Evolutionary conservation across 1,140 invertebrate genomes (phyloP), one percentile per base, ranked within the genome.

Genomic region (Pseudomyrmex gracilis): DNA sequence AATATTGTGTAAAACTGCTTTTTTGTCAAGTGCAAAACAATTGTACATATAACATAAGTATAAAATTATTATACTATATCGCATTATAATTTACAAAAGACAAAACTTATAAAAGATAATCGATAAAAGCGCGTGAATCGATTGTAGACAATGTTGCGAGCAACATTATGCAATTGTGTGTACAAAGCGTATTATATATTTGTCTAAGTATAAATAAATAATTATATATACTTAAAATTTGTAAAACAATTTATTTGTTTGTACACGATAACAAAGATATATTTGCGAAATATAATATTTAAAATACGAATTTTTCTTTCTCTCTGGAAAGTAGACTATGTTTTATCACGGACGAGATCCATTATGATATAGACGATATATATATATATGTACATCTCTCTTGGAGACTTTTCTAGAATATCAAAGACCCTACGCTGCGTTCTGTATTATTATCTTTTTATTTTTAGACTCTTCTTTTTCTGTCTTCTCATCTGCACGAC

Each of bases 381-480:
- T n/a, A n/a, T n/a, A n/a, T n/a, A n/a, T n/a, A n/a, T 47, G 34
- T 45, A 64, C 15, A 68, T 17, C 3, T 45, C 5, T 17, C 3
- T 45, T 12, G 43, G 17, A 12, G 20, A 78, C n/a, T 17, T 13
- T 70, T 78, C 20, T 24, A 57, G 20, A 70, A 68, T 22, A 22
- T 67, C 34, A 22, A 34, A 67, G 34, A 55, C 15, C 34, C 10
- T 34, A 58, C 34, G 34, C 49, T 77, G 34, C 22, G 64, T 55
- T 4, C 0, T 45, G 34, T 12, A 45, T 78, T 47, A 78, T 57
- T 78, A 77, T 45, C 34, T 22, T 17, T 12, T 77, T 67, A 67
- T 12, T 77, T 20, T 66, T 66, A 20, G 60, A 76, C 7, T 0
- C n/a, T 24, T 12, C 5, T 61, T 47, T 24, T 22, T 34, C 34